A percentile compares a stretch with the other conserved stretches of the same genome.
phyloP scores from a whole-genome alignment of 2,888 invertebrate species.

The Seira sanloemensis region DNA sequence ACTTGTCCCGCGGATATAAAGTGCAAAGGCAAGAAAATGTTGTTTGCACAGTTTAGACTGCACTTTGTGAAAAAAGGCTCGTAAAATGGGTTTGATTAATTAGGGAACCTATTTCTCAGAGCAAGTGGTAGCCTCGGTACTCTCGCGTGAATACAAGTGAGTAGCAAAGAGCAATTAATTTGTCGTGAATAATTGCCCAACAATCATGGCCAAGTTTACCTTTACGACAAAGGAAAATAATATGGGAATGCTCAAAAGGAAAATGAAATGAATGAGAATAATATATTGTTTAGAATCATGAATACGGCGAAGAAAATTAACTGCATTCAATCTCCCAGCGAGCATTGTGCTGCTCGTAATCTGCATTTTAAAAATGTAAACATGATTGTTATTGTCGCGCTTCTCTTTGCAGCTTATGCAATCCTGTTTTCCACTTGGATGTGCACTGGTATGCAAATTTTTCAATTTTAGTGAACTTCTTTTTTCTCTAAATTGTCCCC shows the following conservation, averaged over 20 bases:
- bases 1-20: neutral
- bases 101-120: conserved; percentile 40
- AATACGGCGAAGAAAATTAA: conserved; percentile 28
- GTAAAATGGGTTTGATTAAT: conserved; percentile 45
- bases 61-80: neutral
- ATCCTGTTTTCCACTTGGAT: neutral
- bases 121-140: neutral
- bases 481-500: conserved; percentile 20
- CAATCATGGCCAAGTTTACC: conserved; percentile 52
- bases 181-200: conserved; percentile 52
- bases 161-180: conserved; percentile 39
- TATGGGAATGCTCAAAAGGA: neutral
- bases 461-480: conserved; percentile 19
- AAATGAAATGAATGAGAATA: neutral
- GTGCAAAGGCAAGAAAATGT: neutral
- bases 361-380: conserved; percentile 43
- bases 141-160: neutral
- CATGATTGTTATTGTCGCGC: conserved; percentile 33
- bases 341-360: conserved; percentile 9
- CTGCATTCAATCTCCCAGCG: conserved; percentile 49
- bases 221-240: neutral
- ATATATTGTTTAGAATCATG: neutral
- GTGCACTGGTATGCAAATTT: conserved; percentile 44
- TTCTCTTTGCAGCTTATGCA: neutral
- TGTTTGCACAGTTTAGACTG: neutral